Evolutionary conservation across 2,888 invertebrate species (phyloP), one percentile per base, ranked within the genome.

Genomic region (Eupithecia insigniata): DNA sequence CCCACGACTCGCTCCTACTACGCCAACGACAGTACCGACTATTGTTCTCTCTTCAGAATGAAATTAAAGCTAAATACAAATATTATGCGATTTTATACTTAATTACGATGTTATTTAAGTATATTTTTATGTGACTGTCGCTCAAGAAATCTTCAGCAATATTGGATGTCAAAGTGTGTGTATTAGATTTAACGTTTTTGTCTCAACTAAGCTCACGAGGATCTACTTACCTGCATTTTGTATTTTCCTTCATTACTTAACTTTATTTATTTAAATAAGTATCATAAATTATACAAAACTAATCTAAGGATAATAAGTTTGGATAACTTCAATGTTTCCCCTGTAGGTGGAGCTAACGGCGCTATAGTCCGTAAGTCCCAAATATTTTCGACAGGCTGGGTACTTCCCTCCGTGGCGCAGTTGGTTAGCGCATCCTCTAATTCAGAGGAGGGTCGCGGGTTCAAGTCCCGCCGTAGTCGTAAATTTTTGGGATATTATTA

Each of bases 41-140:
- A 92, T 92, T 64, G 83, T 90, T 7, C 79, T 92, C 2, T 85
- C 89, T 22, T 84, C 81, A 22, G 88, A 90, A 22, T 88, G 73
- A 66, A 22, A 16, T 34, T 2, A 36, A 22, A n/a, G 10, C 43
- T 2, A 22, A 55, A 14, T 62, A 12, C 32, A 62, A 55, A 55
- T 55, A 22, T 1, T 55, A 26, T 26, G 5, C 55, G 55, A 55
- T 55, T 55, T 26, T 55, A 55, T 55, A 22, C 5, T 8, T 60
- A 60, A 30, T 60, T 6, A 16, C 28, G 5, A 14, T 62, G 22
- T 60, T 30, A 2, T 30, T 7, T 30, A 30, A 18, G n/a, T 62
- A 12, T 64, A 34, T 58, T 26, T 75, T 65, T 62, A 70, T 67
- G 18, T 77, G 70, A 73, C 65, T 67, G 69, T 74, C 75, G 83